Percentiles rank a stretch among this genome's conserved stretches.
These are phyloP conservation scores for Machimus atricapillus DNA, from an alignment of 2,888 invertebrate genomes.

Conservation along the genomic window DNA sequence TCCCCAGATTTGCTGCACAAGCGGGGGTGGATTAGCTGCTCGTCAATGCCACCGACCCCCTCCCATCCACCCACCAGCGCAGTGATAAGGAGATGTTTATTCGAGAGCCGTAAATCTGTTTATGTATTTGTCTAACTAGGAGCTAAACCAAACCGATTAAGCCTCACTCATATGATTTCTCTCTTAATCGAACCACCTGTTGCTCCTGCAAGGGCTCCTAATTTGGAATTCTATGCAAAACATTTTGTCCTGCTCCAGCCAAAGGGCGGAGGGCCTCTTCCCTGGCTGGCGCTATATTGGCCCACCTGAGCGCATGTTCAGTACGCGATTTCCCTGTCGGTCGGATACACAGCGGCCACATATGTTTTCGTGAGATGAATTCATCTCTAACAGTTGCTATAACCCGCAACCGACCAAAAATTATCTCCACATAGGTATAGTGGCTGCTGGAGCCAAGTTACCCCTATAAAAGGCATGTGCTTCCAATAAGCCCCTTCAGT, in stretches of 20 bases:
- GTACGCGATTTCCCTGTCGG: conserved; percentile 35
- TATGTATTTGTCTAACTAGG: conserved; percentile 40
- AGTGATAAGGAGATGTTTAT: conserved; percentile 21
- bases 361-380: conserved; percentile 40
- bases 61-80: not conserved
- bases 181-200: conserved; percentile 39
- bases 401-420: conserved; percentile 46
- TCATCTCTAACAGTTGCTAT: conserved; percentile 32
- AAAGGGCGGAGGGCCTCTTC: not conserved
- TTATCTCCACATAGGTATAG: conserved; percentile 38
- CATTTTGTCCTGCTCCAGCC: conserved; percentile 33
- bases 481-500: conserved; percentile 52
- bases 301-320: conserved; percentile 44
- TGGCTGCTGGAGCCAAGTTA: conserved; percentile 44
- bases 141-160: conserved; percentile 40
- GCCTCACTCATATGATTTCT: conserved; percentile 39
- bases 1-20: not conserved
- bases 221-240: conserved; percentile 34
- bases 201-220: conserved; percentile 13
- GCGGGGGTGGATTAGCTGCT: conserved; percentile 23
- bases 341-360: conserved; percentile 35
- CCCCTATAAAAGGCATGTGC: conserved; percentile 53
- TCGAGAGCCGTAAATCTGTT: conserved; percentile 37
- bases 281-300: conserved; percentile 19
- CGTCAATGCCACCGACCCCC: not conserved